Conservation (phyloP, 2,797 vertebrate species). For the Danio kyathit region DNA sequence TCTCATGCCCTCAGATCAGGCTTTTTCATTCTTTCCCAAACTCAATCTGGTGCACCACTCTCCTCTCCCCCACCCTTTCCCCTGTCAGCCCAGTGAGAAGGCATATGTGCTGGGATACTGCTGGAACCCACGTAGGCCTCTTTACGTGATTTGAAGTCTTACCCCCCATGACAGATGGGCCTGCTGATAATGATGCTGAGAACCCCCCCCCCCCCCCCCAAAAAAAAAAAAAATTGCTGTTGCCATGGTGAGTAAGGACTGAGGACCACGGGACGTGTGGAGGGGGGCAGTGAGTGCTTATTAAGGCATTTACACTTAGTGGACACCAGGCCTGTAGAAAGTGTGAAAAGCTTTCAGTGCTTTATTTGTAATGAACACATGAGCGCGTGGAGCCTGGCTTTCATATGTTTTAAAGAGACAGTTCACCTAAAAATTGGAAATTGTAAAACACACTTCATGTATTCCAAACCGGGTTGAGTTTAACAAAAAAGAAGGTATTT, state of each 20-base stretch:
- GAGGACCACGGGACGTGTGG: constrained; percentile 72
- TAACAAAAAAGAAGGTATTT: too few species aligned
- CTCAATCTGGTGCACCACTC: constrained; percentile 51
- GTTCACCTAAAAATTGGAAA: too few species aligned
- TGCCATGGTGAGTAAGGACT: constrained; percentile 82
- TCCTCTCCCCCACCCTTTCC: constrained; percentile 45
- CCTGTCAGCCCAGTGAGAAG: constrained; percentile 50
- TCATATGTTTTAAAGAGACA: constrained; percentile 9
- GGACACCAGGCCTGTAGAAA: constrained; percentile 75
- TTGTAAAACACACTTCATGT: too few species aligned
- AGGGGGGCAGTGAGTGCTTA: constrained; percentile 78
- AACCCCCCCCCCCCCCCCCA: constrained; percentile 1
- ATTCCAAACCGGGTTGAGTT: too few species aligned
- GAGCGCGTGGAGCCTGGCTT: constrained; percentile 60
- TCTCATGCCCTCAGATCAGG: constrained; percentile 31
- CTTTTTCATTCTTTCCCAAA: constrained; percentile 49
- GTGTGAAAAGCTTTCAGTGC: constrained; percentile 70
- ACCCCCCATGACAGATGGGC: constrained; percentile 69
- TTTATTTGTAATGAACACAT: constrained; percentile 56
- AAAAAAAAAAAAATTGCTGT: constrained; percentile 71
- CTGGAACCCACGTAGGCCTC: constrained; percentile 47
- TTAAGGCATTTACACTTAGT: constrained; percentile 69
- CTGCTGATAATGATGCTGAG: constrained; percentile 67
- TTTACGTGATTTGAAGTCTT: constrained; percentile 57
- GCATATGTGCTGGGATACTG: constrained; percentile 59